phyloP scores from a whole-genome alignment of 2,113 vertebrate species.

The Ceyx margarethae region DNA sequence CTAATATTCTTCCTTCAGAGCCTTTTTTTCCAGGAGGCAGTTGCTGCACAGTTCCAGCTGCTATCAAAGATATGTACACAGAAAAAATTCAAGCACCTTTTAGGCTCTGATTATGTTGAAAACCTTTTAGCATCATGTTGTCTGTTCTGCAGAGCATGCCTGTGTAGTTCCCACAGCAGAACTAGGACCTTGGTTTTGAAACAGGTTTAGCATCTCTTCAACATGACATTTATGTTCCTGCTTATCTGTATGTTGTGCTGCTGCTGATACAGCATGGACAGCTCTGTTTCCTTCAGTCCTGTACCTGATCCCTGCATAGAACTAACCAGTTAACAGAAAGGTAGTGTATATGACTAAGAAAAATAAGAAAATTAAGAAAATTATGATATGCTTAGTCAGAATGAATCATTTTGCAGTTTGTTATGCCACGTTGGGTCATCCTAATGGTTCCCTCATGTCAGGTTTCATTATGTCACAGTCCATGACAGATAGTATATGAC shows the following conservation, averaged over 20 bases:
- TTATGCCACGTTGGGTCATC: not conserved
- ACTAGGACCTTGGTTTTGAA: not conserved
- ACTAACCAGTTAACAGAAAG: not conserved
- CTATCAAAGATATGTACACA: not conserved
- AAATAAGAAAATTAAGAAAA: conserved; percentile 9
- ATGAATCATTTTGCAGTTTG: conserved; percentile 6
- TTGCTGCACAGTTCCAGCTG: not conserved
- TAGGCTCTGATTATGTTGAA: not conserved
- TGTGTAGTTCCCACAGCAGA: not conserved
- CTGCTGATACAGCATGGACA: not conserved
- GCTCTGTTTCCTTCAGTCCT: not conserved
- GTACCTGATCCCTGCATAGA: not conserved
- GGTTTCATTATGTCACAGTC: conserved; percentile 33
- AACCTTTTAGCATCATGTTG: not conserved
- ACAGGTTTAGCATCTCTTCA: not conserved
- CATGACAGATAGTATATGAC: not conserved
- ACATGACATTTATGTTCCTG: not conserved
- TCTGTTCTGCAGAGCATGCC: not conserved
- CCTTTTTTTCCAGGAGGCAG: not conserved
- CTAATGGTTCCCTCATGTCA: not conserved
- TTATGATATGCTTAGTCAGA: conserved; percentile 16
- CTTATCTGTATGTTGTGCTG: not conserved
- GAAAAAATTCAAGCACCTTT: not conserved
- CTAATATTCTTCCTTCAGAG: not conserved
- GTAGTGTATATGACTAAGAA: not conserved